Base-by-base conservation (phyloP, 2,797 vertebrate species). In the Malacoraja senta region DNA sequence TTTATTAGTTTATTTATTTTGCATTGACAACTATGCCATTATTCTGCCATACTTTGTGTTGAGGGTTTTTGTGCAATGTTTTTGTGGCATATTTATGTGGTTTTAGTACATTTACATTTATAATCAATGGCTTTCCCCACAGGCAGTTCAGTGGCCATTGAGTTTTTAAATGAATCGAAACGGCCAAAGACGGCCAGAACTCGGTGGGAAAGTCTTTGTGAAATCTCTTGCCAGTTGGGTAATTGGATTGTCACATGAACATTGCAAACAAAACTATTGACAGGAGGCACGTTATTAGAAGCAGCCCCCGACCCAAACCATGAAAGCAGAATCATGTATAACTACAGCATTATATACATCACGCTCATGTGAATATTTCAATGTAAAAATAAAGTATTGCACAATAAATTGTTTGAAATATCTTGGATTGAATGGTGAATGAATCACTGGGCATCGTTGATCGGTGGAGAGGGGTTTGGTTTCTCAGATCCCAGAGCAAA, bases 11-110 rank as follows among this genome's bases (percentile, higher is more conserved):
- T 92, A 92, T 92, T 92, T 92, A 92, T 92, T 91, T 91, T 65
- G 71, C 38, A 38, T 44, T 91, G 38, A 13, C 74, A 44, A 44
- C 44, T 35, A 53, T 38, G 44, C 68, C 68, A 91, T 91, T 91
- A 74, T 91, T 92, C 65, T 92, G 72, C 90, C 68, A 74, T 92
- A 29, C 44, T 91, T 44, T 15, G 53, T 76, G 71, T 92, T 92
- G 90, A 92, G 90, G 71, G 71, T 92, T 91, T 71, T 92, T 74
- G 90, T 92, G 65, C 90, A 92, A 92, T 92, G 90, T 92, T 91
- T 29, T 63, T 92, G 71, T 76, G 26, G 38, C 90, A 76, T 76
- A 92, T 92, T 53, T 92, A 21, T 91, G 38, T 92, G 24, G 74
- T 58, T 61, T 86, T 65, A 86, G 17, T 74, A n/a, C 26, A 29